Evolutionary conservation across 2,888 invertebrate species (phyloP), one percentile per base, ranked within the genome.

Genomic region (Lasius fuliginosus): DNA sequence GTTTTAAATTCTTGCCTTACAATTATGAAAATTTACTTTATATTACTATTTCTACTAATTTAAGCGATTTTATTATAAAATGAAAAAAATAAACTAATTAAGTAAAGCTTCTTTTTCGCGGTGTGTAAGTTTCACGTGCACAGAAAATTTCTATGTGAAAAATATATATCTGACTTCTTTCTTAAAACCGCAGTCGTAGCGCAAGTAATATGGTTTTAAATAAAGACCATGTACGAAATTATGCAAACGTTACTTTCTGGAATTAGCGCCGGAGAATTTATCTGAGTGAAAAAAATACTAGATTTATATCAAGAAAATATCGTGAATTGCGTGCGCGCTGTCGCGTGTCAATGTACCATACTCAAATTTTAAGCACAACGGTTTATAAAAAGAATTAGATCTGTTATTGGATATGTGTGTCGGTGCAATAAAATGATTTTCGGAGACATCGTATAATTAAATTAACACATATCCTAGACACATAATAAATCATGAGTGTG

Each of bases 311-410:
- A 23, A 8, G 58, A 15, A 33, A 65, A 46, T 36, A 65, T 49
- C 23, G 6, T 33, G 42, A 58, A 69, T 69, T 36, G 60, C 60
- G 46, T 79, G 79, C 71, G 33, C 23, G 18, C 23, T 36, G 60
- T 79, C 56, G 53, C 76, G 56, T 67, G 67, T 46, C 76, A 30
- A n/a, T 40, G 12, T 18, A 15, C 53, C 53, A 53, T 27, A 40
- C 67, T 77, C 40, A 40, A 56, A 40, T 56, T 67, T 53, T 56
- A 62, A 67, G 9, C 15, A 40, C 18, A 12, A 18, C 42, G 5
- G 30, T 3, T 8, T 40, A 30, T 40, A n/a, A 67, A 67, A 67
- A 12, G 56, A 67, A 60, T 53, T 23, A 33, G 42, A 46, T 67
- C 23, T 40, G 2, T 30, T 58, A 42, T 33, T 33, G 18, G 5